Conservation (phyloP, 2,113 vertebrate genomes). For the Myotis brandtii region DNA sequence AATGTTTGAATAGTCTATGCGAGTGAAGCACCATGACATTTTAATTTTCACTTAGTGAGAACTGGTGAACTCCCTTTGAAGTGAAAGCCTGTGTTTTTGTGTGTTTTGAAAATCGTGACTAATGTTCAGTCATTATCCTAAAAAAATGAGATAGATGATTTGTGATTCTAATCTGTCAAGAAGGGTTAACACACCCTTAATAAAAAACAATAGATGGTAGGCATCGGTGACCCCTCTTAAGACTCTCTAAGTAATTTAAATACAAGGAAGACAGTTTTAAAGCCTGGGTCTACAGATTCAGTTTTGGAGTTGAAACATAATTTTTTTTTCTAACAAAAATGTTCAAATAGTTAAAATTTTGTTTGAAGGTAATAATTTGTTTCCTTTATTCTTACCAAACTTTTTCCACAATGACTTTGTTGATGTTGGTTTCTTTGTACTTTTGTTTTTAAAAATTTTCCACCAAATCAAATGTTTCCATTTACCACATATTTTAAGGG, state of each 20-base stretch:
- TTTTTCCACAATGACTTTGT: background rate
- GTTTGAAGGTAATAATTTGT: background rate
- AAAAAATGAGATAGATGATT: slow-evolving; percentile 83
- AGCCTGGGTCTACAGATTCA: slow-evolving; percentile 53
- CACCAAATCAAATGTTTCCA: background rate
- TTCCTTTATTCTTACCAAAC: background rate
- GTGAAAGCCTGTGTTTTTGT: slow-evolving; percentile 74
- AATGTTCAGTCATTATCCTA: slow-evolving; percentile 81
- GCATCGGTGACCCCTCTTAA: slow-evolving; percentile 58
- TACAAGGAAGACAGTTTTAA: slow-evolving; percentile 71
- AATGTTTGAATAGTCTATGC: slow-evolving; percentile 79
- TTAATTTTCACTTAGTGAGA: slow-evolving; percentile 80
- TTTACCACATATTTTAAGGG: background rate
- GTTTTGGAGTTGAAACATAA: background rate
- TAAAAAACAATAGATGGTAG: slow-evolving; percentile 81
- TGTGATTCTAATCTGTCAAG: slow-evolving; percentile 82
- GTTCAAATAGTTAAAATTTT: background rate
- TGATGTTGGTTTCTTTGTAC: background rate
- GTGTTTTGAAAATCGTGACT: slow-evolving; percentile 84
- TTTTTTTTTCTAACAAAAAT: background rate
- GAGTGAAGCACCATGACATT: slow-evolving; percentile 81
- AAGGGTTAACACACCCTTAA: slow-evolving; percentile 77
- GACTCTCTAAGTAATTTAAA: slow-evolving; percentile 72
- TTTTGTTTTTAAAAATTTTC: background rate
- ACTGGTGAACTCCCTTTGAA: slow-evolving; percentile 82